phyloP scores from a whole-genome alignment of 2,113 vertebrate genomes.

The Corvus hawaiiensis region DNA sequence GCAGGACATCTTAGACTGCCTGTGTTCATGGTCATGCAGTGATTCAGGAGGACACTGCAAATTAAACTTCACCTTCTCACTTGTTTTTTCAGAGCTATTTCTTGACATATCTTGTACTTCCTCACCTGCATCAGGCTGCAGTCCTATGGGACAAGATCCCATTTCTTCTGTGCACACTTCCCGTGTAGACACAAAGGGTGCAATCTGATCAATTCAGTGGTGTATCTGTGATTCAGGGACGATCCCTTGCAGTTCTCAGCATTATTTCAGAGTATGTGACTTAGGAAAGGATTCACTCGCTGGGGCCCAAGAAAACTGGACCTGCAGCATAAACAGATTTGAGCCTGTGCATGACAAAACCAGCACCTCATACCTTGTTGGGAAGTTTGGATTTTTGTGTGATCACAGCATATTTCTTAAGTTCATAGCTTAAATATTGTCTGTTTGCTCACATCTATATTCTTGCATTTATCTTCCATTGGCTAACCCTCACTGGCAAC shows the following conservation, averaged over 20 bases:
- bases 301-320: neutral
- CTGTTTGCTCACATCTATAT: neutral
- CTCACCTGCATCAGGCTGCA: neutral
- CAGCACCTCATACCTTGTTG: neutral
- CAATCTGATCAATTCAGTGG: neutral
- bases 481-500: neutral
- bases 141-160: neutral
- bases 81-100: neutral
- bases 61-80: neutral
- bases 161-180: neutral
- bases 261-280: neutral
- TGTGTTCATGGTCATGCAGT: neutral
- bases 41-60: neutral
- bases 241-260: neutral
- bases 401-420: neutral
- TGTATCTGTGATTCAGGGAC: neutral
- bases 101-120: neutral
- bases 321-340: neutral
- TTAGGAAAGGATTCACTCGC: neutral
- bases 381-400: neutral
- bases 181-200: fast-evolving
- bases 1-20: no score
- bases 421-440: neutral
- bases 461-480: neutral
- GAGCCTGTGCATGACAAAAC: neutral